Conservation (phyloP, 2,888 invertebrate species). For the Macrosiphum euphorbiae region DNA sequence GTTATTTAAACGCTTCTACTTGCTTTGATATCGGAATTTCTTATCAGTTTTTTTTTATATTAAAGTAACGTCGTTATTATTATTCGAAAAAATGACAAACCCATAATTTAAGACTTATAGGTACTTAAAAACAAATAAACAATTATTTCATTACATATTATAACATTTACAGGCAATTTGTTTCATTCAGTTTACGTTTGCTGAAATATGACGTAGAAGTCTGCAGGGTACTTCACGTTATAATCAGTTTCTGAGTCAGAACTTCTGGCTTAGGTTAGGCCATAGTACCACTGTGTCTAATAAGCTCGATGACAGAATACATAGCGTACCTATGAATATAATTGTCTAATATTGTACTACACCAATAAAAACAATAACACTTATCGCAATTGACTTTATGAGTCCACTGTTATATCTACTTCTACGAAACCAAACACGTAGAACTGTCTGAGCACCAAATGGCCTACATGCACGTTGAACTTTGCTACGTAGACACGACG, state of each 20-base stretch:
- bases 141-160: too few relatives aligned
- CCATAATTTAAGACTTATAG: too few relatives aligned
- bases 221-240: not conserved
- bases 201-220: not conserved
- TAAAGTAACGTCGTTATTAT: too few relatives aligned
- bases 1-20: too few relatives aligned
- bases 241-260: too few relatives aligned
- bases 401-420: not conserved
- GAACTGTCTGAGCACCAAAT: not conserved
- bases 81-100: too few relatives aligned
- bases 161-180: too few relatives aligned
- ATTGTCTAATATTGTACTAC: not conserved
- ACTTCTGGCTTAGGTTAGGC: not conserved
- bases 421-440: slow-evolving; percentile 36
- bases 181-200: too few relatives aligned
- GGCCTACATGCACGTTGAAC: slow-evolving; percentile 58
- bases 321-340: not conserved
- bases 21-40: too few relatives aligned
- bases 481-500: slow-evolving; percentile 31
- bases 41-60: not conserved
- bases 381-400: not conserved
- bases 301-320: not conserved
- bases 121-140: too few relatives aligned
- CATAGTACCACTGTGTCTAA: not conserved
- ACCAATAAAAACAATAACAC: not conserved